phyloP scores from a whole-genome alignment of 2,113 vertebrate genomes.

The Monarcha castaneiventris region DNA sequence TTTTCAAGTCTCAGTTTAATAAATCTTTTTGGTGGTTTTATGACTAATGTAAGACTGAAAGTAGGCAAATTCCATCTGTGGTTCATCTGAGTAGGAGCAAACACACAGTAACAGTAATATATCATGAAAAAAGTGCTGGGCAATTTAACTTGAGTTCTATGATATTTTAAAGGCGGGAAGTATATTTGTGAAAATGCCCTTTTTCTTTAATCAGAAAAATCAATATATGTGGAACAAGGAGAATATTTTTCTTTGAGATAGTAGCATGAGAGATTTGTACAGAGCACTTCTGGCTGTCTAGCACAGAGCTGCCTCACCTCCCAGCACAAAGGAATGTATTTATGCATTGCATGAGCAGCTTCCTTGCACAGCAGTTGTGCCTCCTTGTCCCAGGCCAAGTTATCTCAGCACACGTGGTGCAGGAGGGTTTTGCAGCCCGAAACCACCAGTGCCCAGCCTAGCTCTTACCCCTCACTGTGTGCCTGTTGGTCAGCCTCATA shows the following conservation, averaged over 20 bases:
- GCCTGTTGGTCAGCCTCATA: not conserved
- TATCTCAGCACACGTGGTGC: not conserved
- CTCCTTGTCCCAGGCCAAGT: not conserved
- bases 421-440: not conserved
- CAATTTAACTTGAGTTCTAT: not conserved
- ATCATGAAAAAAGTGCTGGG: not conserved
- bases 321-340: not conserved
- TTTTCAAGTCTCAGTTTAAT: not conserved
- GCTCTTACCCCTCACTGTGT: not conserved
- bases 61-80: constrained; percentile 25
- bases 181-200: not conserved
- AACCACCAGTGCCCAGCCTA: not conserved
- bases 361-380: not conserved
- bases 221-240: not conserved
- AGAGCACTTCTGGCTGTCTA: not conserved
- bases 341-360: not conserved
- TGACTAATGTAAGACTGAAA: constrained; percentile 19
- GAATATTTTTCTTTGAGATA: not conserved
- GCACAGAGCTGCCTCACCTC: not conserved
- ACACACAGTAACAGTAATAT: not conserved
- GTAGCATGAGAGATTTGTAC: not conserved
- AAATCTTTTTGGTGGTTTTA: constrained; percentile 32
- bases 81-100: not conserved
- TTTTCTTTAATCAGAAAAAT: constrained; percentile 13
- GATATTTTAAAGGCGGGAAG: not conserved